phyloP scores from a whole-genome alignment of 2,797 vertebrate species.

The Loris lydekkerianus region DNA sequence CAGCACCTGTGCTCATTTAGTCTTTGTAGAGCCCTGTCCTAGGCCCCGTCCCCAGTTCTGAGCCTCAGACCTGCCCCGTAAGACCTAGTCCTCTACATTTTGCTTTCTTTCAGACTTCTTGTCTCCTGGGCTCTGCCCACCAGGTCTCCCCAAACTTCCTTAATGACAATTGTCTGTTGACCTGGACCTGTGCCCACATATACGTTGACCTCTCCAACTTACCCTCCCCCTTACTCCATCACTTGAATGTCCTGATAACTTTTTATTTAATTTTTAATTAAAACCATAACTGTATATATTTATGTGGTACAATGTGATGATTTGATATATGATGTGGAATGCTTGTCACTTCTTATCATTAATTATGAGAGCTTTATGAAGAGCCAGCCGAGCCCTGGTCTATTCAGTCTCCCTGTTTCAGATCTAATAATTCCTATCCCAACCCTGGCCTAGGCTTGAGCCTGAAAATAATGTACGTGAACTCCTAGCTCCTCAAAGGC shows the following conservation, averaged over 20 bases:
- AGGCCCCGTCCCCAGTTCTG: neutral
- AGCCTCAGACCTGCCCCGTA: neutral
- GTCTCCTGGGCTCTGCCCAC: neutral
- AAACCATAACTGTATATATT: too few relatives aligned
- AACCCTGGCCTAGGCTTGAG: neutral
- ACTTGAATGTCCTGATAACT: neutral
- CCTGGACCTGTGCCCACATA: neutral
- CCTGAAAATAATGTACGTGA: conserved; percentile 30
- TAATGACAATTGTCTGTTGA: neutral
- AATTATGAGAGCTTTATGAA: conserved; percentile 46
- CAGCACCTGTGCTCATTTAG: neutral
- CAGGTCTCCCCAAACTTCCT: neutral
- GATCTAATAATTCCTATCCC: neutral
- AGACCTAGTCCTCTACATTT: neutral
- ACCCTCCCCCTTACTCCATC: neutral
- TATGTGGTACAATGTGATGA: too few relatives aligned
- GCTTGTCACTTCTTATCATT: neutral
- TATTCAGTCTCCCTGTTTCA: conserved; percentile 18
- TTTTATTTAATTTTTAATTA: neutral
- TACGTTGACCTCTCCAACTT: neutral
- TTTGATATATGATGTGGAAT: too few relatives aligned
- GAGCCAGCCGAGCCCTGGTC: neutral
- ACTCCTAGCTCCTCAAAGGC: neutral
- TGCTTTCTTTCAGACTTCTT: neutral
- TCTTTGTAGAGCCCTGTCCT: neutral